Evolutionary conservation across 2,888 invertebrate genomes (phyloP).

Genomic region (Aradus depressus): DNA sequence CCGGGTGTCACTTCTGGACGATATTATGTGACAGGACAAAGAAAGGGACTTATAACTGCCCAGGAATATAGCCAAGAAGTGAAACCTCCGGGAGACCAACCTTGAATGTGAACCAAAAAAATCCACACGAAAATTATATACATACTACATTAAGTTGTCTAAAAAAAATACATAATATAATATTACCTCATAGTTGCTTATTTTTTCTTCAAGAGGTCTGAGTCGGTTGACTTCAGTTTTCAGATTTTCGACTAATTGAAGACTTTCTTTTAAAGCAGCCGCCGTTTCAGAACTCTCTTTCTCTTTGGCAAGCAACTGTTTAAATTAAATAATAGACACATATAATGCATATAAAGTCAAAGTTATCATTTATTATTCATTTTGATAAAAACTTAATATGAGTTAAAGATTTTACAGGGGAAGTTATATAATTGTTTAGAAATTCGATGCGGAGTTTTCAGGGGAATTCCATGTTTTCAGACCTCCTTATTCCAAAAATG

Average conservation of each 20-base stretch:
- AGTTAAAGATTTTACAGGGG: too few relatives aligned
- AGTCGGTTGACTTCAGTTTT: slow-evolving; percentile 50
- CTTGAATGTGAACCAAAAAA: neutral
- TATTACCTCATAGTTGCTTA: slow-evolving; percentile 55
- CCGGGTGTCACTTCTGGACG: too few relatives aligned
- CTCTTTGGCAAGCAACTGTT: slow-evolving; percentile 39
- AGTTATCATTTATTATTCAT: too few relatives aligned
- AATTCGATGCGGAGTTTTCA: too few relatives aligned
- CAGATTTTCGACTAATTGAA: slow-evolving; percentile 48
- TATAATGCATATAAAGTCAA: neutral
- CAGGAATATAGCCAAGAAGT: too few relatives aligned
- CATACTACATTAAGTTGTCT: neutral
- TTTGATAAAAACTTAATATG: too few relatives aligned
- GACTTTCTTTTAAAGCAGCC: slow-evolving; percentile 46
- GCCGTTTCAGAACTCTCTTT: slow-evolving; percentile 50
- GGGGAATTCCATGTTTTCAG: too few relatives aligned
- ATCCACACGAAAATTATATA: neutral
- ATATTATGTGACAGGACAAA: too few relatives aligned
- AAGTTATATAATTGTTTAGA: too few relatives aligned
- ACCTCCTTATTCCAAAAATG: too few relatives aligned
- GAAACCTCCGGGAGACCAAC: too few relatives aligned
- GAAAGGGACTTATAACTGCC: too few relatives aligned
- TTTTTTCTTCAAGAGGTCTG: slow-evolving; percentile 51
- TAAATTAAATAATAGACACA: neutral
- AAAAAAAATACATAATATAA: slow-evolving; percentile 11